Conservation (phyloP, 2,888 invertebrate genomes). For the Lamellibrachia satsuma region DNA sequence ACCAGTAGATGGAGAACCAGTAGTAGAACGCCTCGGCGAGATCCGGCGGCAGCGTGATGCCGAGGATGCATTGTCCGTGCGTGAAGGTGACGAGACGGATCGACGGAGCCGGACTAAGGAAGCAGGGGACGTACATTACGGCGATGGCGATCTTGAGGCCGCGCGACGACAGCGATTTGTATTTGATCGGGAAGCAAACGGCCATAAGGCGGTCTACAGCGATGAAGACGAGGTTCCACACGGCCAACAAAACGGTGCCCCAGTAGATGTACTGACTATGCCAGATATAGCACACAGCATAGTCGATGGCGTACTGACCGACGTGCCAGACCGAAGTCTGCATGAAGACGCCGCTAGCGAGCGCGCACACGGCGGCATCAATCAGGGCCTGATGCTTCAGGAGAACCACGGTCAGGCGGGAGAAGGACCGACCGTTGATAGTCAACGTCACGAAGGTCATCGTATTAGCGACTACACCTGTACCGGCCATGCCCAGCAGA, state of each 20-base stretch:
- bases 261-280: conserved; percentile 21
- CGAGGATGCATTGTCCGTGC: not conserved
- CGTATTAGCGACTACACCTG: not conserved
- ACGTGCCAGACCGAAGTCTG: not conserved
- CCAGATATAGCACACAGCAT: not conserved
- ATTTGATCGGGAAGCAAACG: conserved; percentile 7
- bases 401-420: not conserved
- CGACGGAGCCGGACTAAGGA: not conserved
- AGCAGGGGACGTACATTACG: not conserved
- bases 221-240: conserved; percentile 22
- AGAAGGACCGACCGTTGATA: not conserved
- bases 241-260: not conserved
- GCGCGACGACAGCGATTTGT: not conserved
- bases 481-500: not conserved
- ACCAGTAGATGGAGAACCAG: conserved; percentile 14
- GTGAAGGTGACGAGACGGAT: not conserved
- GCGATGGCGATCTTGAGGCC: not conserved
- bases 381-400: not conserved
- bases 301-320: conserved; percentile 14
- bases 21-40: not conserved
- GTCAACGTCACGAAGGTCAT: not conserved
- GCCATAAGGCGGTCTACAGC: not conserved
- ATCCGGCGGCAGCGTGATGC: not conserved
- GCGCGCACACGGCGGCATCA: conserved; percentile 10
- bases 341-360: conserved; percentile 2